A percentile compares a stretch with the other conserved stretches of the same genome.
Conservation (phyloP, 2,888 invertebrate species). For the Oligia fasciuncula region DNA sequence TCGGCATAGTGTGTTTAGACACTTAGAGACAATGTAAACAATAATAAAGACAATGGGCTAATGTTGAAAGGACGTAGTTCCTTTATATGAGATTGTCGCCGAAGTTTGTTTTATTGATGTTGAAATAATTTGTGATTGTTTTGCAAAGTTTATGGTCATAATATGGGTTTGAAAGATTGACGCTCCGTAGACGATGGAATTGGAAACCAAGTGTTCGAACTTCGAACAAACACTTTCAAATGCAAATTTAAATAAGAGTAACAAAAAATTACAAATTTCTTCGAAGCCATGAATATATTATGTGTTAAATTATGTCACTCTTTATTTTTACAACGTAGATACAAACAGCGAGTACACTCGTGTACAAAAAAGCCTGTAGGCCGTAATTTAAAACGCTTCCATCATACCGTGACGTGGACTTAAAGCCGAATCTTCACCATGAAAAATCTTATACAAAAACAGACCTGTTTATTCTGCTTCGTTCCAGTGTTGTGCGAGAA, state of each 20-base stretch:
- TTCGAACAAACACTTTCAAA: slow-evolving; percentile 9
- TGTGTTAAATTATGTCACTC: slow-evolving; percentile 20
- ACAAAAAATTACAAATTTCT: slow-evolving; percentile 21
- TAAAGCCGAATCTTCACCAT: slow-evolving; percentile 74
- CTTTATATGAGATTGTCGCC: not conserved
- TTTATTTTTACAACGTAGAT: slow-evolving; percentile 50
- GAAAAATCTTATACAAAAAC: slow-evolving; percentile 76
- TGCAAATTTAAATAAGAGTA: slow-evolving; percentile 20
- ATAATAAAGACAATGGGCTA: slow-evolving; percentile 34
- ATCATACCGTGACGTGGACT: slow-evolving; percentile 68
- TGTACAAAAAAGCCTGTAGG: slow-evolving; percentile 64
- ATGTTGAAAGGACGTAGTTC: slow-evolving; percentile 17
- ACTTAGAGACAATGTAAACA: slow-evolving; percentile 43
- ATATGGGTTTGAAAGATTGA: not conserved
- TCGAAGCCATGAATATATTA: slow-evolving; percentile 30
- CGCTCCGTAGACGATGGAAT: not conserved
- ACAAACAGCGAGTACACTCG: slow-evolving; percentile 53
- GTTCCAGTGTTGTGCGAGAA: slow-evolving; percentile 72
- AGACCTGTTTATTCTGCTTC: slow-evolving; percentile 80
- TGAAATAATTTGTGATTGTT: slow-evolving; percentile 6
- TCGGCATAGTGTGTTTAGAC: too few species aligned
- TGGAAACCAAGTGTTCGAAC: not conserved
- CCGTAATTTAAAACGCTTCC: slow-evolving; percentile 76
- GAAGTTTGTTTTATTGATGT: not conserved
- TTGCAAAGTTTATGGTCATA: slow-evolving; percentile 10